A percentile compares a stretch with the other conserved stretches of the same genome.
Conservation (phyloP, 2,113 vertebrate species). For the Merops nubicus region DNA sequence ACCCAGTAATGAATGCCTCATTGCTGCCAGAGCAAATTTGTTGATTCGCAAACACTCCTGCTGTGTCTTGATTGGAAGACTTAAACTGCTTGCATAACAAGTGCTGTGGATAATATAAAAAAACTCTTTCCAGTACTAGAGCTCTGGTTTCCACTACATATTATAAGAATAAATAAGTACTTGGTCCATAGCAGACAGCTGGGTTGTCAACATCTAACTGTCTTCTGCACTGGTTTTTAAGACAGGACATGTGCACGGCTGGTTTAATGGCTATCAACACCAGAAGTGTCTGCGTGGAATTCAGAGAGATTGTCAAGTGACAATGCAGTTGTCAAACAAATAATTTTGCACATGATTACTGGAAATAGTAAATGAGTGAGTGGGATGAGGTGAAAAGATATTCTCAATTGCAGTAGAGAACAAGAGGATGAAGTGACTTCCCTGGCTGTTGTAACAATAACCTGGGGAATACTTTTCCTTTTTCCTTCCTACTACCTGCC, state of each 20-base stretch:
- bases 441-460: not conserved
- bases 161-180: not conserved
- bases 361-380: not conserved
- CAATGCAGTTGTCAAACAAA: conserved; percentile 25
- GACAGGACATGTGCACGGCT: not conserved
- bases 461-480: not conserved
- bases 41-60: conserved; percentile 31
- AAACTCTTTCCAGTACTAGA: conserved; percentile 1
- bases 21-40: conserved; percentile 6
- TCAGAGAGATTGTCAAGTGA: not conserved
- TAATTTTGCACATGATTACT: not conserved
- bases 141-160: not conserved
- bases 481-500: not conserved
- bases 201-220: not conserved
- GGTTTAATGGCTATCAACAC: not conserved
- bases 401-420: not conserved
- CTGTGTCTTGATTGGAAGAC: conserved; percentile 22
- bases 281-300: not conserved
- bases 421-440: not conserved
- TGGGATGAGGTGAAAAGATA: not conserved
- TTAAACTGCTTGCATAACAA: conserved; percentile 30
- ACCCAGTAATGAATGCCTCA: not conserved
- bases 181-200: not conserved
- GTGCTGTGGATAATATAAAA: not conserved
- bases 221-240: not conserved